Conservation (phyloP, 2,797 vertebrate genomes). For the Oceanodroma leucorhoa region DNA sequence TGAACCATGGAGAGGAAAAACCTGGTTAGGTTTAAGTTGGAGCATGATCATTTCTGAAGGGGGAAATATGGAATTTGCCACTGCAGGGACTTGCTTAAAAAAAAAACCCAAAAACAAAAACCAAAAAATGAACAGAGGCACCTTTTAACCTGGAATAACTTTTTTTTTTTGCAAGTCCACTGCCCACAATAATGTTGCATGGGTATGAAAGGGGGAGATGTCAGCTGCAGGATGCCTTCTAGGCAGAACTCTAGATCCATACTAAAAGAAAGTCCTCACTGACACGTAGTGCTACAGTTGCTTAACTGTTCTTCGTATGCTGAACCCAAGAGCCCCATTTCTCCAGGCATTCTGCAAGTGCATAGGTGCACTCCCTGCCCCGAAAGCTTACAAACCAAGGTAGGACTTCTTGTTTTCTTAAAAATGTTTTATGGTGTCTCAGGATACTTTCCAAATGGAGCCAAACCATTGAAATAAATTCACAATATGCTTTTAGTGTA, state of each 20-base stretch:
- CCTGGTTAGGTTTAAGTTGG: neutral
- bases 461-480: constrained; percentile 17
- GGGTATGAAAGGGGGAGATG: neutral
- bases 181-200: neutral
- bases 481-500: constrained; percentile 33
- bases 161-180: neutral
- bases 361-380: neutral
- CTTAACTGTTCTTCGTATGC: neutral
- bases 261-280: neutral
- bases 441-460: neutral
- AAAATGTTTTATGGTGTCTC: neutral
- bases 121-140: neutral
- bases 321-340: neutral
- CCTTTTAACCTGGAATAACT: neutral
- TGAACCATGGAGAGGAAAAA: neutral
- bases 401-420: neutral
- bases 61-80: neutral
- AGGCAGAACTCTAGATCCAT: neutral
- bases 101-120: neutral
- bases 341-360: neutral
- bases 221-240: neutral
- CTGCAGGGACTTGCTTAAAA: neutral
- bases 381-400: neutral
- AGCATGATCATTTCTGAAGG: neutral
- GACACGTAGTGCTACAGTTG: neutral